Conservation (phyloP, 2,888 invertebrate species). For the Odontocerum albicorne region DNA sequence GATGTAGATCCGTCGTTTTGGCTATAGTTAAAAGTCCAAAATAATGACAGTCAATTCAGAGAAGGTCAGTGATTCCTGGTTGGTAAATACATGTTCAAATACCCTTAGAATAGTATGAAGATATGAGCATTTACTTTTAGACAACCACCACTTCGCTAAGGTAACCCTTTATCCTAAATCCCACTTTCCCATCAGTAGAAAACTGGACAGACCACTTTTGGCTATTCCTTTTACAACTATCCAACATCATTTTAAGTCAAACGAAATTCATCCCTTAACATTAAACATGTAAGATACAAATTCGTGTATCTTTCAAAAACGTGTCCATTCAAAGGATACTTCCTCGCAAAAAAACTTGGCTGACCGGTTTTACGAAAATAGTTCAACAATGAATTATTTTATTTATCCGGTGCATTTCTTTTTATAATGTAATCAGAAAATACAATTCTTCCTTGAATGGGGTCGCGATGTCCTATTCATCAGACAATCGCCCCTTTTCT, state of each 20-base stretch:
- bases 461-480: slow-evolving; percentile 26
- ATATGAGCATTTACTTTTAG: slow-evolving; percentile 13
- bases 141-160: slow-evolving; percentile 4
- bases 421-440: neutral
- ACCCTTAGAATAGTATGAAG: neutral
- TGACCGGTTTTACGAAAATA: slow-evolving; percentile 35
- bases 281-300: slow-evolving; percentile 3
- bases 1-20: slow-evolving; percentile 7
- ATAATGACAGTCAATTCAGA: slow-evolving; percentile 25
- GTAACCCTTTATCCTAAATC: slow-evolving; percentile 27
- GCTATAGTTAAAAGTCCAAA: slow-evolving; percentile 4
- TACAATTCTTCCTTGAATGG: slow-evolving; percentile 22
- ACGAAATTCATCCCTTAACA: slow-evolving; percentile 3
- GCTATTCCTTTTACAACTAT: slow-evolving; percentile 47
- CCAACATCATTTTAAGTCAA: slow-evolving; percentile 39
- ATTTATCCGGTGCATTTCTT: slow-evolving; percentile 7
- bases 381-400: slow-evolving; percentile 9
- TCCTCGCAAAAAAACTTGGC: slow-evolving; percentile 29
- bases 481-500: slow-evolving; percentile 27
- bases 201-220: slow-evolving; percentile 52
- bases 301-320: neutral
- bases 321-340: slow-evolving; percentile 32
- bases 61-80: slow-evolving; percentile 28
- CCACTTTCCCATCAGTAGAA: slow-evolving; percentile 38
- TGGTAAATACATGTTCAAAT: slow-evolving; percentile 13